phyloP scores from a whole-genome alignment of 2,113 vertebrate genomes.

The Eurystomus gularis region DNA sequence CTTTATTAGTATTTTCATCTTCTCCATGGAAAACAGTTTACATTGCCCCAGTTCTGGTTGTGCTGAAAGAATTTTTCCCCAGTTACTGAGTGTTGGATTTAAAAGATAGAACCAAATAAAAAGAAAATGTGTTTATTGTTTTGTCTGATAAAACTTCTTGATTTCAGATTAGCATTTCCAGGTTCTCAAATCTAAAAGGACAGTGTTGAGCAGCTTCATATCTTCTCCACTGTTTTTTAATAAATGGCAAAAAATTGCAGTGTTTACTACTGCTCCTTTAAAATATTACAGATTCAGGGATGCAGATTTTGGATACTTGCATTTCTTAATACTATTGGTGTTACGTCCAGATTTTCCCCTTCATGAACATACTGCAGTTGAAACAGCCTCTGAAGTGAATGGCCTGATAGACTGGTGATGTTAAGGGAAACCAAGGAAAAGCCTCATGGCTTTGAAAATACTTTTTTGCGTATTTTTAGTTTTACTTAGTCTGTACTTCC shows the following conservation, averaged over 20 bases:
- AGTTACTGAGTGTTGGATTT: conserved; percentile 36
- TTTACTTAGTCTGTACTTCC: not conserved
- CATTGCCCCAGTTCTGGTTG: conserved; percentile 62
- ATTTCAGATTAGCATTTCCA: not conserved
- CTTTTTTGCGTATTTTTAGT: not conserved
- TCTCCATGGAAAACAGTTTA: conserved; percentile 74
- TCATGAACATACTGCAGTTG: not conserved
- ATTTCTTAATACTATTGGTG: not conserved
- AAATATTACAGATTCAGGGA: not conserved
- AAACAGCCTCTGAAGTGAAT: not conserved
- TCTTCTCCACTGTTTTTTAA: not conserved
- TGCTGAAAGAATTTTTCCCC: conserved; percentile 58
- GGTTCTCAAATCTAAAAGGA: not conserved
- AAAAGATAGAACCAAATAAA: conserved; percentile 49
- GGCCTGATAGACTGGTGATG: not conserved
- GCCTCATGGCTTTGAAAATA: not conserved
- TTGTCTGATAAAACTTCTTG: not conserved
- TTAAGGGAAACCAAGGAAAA: not conserved
- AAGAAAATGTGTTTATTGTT: not conserved
- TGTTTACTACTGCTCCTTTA: not conserved
- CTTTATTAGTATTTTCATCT: conserved; percentile 71
- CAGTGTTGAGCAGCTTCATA: not conserved
- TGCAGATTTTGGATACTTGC: not conserved
- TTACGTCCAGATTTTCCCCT: not conserved
- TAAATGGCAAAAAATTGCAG: not conserved